Evolutionary conservation across 2,797 vertebrate genomes (phyloP).

Genomic region (Parauchenoglanis ngamensis): DNA sequence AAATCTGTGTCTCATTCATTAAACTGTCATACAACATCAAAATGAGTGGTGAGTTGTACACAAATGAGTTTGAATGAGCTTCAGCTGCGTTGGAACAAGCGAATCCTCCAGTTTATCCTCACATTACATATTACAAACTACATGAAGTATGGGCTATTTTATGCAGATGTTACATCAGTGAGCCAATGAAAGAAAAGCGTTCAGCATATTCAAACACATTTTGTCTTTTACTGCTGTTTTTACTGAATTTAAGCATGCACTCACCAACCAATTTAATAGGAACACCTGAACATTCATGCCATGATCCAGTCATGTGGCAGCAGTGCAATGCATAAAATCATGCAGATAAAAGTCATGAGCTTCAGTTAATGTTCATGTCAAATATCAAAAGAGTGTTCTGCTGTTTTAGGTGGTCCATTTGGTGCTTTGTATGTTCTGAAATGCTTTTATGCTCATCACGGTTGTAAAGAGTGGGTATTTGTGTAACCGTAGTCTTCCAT

Average conservation of each 20-base stretch:
- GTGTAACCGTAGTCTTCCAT: neutral
- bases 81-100: neutral
- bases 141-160: neutral
- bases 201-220: neutral
- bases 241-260: neutral
- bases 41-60: neutral
- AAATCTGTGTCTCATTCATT: conserved; percentile 2
- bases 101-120: neutral
- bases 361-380: neutral
- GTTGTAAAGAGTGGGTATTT: neutral
- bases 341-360: too few relatives aligned
- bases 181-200: neutral
- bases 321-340: neutral
- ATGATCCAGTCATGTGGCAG: neutral
- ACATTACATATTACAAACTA: neutral
- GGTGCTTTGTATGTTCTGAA: neutral
- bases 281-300: neutral
- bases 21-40: neutral
- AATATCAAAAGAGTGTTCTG: neutral
- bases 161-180: neutral
- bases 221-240: neutral
- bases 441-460: neutral
- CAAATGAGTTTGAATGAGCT: conserved; percentile 1
- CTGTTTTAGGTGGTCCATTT: neutral
- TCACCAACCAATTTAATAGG: neutral